These are phyloP conservation scores for Lamellibrachia satsuma DNA, from an alignment of 2,888 invertebrate genomes.

Conservation along the genomic window DNA sequence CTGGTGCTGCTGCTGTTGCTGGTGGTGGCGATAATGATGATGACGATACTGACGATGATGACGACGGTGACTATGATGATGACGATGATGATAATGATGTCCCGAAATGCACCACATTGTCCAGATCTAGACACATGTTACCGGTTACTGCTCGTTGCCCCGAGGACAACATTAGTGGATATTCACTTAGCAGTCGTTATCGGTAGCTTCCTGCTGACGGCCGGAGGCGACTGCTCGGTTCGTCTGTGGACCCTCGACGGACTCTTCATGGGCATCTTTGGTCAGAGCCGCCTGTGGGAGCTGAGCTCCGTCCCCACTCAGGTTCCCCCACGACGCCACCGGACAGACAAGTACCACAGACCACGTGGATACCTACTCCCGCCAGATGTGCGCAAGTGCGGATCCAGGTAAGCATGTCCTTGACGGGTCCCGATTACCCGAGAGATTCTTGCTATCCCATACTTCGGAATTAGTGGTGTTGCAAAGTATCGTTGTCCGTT, in stretches of 20 bases:
- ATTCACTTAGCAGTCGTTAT: not conserved
- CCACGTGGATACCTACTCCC: not conserved
- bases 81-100: not conserved
- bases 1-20: too few species aligned
- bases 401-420: not conserved
- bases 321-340: not conserved
- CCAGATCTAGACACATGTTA: not conserved
- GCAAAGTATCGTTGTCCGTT: too few species aligned
- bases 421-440: not conserved
- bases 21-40: too few species aligned
- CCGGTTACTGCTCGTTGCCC: too few species aligned
- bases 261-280: slow-evolving; percentile 76
- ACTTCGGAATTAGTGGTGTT: too few species aligned
- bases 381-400: not conserved
- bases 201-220: slow-evolving; percentile 68
- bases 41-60: too few species aligned
- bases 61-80: too few species aligned
- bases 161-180: too few species aligned
- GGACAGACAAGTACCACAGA: not conserved
- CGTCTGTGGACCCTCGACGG: slow-evolving; percentile 56
- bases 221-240: slow-evolving; percentile 76
- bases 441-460: too few species aligned
- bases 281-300: slow-evolving; percentile 75
- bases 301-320: not conserved
- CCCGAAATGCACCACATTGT: not conserved